Evolutionary conservation across 2,797 vertebrate genomes (phyloP), one percentile per base, ranked within the genome.

Genomic region (Sebastes goodei): DNA sequence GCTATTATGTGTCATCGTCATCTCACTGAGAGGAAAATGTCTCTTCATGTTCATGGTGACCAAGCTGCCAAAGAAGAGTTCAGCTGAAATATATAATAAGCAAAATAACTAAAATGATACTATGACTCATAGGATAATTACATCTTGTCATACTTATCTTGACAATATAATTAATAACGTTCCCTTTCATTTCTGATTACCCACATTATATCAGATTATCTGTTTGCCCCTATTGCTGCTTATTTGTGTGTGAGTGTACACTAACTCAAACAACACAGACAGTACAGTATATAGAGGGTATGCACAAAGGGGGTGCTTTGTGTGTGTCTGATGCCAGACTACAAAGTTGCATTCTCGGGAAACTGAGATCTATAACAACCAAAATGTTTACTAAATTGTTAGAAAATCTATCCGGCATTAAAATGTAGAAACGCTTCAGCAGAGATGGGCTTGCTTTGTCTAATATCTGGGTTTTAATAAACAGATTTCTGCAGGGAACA

Each of bases 101-200:
- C 38, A 61, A 76, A 88, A 84, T 73, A 71, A 81, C 63, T 62
- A 17, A 69, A 81, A 76, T 72, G 4, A 55, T 60, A 55, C 15
- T 7, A 35, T 82, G 78, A 89, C 80, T 89, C 86, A 82, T 35
- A 23, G 30, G 46, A 70, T 84, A 89, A 94, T 92, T 84, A 57
- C 61, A 85, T 81, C 29, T 81, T 83, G 72, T 64, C 64, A 79
- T 56, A 73, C 53, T 85, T 79, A 76, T 75, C 82, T 83, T 69
- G 81, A 87, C 76, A 85, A 74, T 57, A 72, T 86, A 59, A 86
- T 80, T 81, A 68, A 74, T 70, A 52, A 80, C 17, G 27, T 66
- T 71, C 56, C 32, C 46, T 63, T 46, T 80, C 52, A 56, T 33
- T 59, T 74, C 21, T 60, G 64, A 92, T 82, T 65, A 82, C 57